Evolutionary conservation across 2,113 vertebrate species (phyloP).

Genomic region (Sebastes schlegelii): DNA sequence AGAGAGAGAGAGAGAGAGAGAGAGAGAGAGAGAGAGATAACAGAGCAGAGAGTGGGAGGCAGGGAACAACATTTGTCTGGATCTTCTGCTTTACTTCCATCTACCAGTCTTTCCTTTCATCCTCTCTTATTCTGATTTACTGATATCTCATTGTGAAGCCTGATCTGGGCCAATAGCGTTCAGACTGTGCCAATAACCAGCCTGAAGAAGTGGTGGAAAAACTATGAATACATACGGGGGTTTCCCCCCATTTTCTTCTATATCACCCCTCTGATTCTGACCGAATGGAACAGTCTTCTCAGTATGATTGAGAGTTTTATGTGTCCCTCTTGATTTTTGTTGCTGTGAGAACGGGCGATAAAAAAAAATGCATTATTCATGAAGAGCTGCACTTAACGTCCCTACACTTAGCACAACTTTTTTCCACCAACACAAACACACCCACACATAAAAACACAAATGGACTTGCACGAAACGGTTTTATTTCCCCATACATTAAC

Average conservation of each 20-base stretch:
- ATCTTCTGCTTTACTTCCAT: constrained; percentile 28
- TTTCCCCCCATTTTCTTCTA: neutral
- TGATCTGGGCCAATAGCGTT: neutral
- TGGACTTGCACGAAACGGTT: constrained; percentile 10
- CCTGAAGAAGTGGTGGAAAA: constrained; percentile 10
- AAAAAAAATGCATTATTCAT: constrained; percentile 71
- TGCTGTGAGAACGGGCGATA: constrained; percentile 40
- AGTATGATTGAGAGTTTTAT: constrained; percentile 35
- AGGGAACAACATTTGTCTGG: constrained; percentile 41
- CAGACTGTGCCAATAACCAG: constrained; percentile 3
- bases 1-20: constrained; percentile 3
- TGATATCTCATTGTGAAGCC: constrained; percentile 6
- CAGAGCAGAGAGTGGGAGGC: constrained; percentile 38
- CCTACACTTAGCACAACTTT: constrained; percentile 41
- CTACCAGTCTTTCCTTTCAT: constrained; percentile 13
- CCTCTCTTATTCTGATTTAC: constrained; percentile 13
- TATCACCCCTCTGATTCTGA: constrained; percentile 25
- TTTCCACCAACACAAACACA: constrained; percentile 61
- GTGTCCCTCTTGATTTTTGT: constrained; percentile 56
- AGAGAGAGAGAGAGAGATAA: neutral
- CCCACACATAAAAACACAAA: constrained; percentile 62
- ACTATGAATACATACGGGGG: neutral
- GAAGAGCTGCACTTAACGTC: constrained; percentile 51
- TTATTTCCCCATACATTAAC: neutral
- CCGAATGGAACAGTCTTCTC: constrained; percentile 51